A percentile compares a stretch with the other conserved stretches of the same genome.
Evolutionary conservation across 2,113 vertebrate species (phyloP).

Genomic region (Rissa tridactyla): DNA sequence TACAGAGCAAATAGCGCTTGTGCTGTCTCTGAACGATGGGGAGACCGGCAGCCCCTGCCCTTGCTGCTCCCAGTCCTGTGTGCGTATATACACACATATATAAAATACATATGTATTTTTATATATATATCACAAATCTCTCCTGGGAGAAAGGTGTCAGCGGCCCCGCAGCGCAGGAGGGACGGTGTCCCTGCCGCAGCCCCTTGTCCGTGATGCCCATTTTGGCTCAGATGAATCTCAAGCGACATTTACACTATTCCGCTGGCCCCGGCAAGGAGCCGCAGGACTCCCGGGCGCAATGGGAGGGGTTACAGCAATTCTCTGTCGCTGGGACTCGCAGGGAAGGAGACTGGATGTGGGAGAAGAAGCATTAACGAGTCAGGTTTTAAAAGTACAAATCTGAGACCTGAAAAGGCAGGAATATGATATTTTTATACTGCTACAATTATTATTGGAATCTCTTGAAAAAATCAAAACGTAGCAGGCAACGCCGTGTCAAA

Average conservation of each 20-base stretch:
- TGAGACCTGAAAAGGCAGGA: not conserved
- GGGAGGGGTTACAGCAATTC: not conserved
- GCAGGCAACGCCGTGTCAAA: not conserved
- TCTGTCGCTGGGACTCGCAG: not conserved
- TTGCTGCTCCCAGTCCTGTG: not conserved
- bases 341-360: not conserved
- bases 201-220: accelerated
- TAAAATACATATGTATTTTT: accelerated
- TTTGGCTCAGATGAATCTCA: not conserved
- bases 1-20: accelerated
- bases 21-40: accelerated
- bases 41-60: not conserved
- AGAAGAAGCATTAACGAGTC: accelerated
- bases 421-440: accelerated
- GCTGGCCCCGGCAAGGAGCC: accelerated
- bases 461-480: accelerated
- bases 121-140: not conserved
- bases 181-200: accelerated
- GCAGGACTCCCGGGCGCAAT: accelerated
- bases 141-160: too few relatives aligned
- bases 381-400: not conserved
- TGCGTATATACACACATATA: too few relatives aligned
- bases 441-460: accelerated
- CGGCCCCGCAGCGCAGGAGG: accelerated
- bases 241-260: accelerated